Evolutionary conservation across 92 coral and sea anemone genomes (phyloP).

Genomic region (Umimayanthus kanabou): DNA sequence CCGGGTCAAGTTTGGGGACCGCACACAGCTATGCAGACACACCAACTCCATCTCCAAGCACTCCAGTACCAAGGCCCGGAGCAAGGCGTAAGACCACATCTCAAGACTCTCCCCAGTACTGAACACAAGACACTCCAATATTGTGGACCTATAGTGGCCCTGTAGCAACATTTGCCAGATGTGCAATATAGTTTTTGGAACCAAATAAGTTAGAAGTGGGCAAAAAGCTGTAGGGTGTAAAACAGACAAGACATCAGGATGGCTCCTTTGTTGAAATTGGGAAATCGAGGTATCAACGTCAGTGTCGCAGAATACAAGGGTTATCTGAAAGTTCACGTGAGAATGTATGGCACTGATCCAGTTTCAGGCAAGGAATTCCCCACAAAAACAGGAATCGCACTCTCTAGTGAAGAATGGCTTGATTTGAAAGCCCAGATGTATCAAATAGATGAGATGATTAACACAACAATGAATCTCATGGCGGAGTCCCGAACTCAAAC

Average conservation of each 20-base stretch:
- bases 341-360: background rate
- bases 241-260: background rate
- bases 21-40: background rate
- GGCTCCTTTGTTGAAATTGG: conserved; percentile 2
- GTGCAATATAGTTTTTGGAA: conserved; percentile 5
- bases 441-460: conserved; percentile 12
- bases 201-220: background rate
- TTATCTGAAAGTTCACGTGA: conserved; percentile 24
- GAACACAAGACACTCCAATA: too few relatives aligned
- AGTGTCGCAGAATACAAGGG: conserved; percentile 30
- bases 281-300: conserved; percentile 16
- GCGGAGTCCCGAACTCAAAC: too few relatives aligned
- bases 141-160: conserved; percentile 6
- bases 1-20: background rate
- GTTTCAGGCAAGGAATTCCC: conserved; percentile 7
- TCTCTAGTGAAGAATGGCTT: conserved; percentile 17
- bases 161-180: conserved; percentile 1
- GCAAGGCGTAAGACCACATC: too few relatives aligned
- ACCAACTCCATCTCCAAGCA: background rate
- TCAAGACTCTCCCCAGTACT: too few relatives aligned
- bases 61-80: too few relatives aligned
- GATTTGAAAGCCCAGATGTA: conserved; percentile 12
- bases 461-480: background rate
- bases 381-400: conserved; percentile 6
- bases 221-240: background rate